Percentiles rank a stretch among this genome's conserved stretches.
These are phyloP conservation scores for Tachina lurida DNA, from an alignment of 2,888 invertebrate species.

Conservation along the genomic window DNA sequence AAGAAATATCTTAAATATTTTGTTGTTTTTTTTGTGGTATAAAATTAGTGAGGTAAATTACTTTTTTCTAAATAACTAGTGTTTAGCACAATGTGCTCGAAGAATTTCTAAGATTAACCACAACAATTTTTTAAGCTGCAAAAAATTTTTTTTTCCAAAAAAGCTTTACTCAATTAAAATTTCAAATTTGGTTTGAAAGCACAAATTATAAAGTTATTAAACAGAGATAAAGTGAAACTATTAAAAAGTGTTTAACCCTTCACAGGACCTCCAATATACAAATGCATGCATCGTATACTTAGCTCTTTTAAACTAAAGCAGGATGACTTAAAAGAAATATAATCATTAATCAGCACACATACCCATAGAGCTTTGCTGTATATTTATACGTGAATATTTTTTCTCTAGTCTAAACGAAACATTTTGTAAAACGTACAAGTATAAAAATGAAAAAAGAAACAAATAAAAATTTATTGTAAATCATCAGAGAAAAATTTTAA, in stretches of 20 bases:
- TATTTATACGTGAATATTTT: background rate
- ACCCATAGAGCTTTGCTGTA: slow-evolving; percentile 10
- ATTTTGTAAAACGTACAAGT: background rate
- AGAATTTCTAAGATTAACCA: background rate
- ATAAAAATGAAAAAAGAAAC: background rate
- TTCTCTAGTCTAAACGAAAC: slow-evolving; percentile 9
- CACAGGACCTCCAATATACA: background rate
- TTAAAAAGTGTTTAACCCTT: background rate
- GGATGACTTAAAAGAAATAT: background rate
- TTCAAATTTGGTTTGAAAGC: background rate
- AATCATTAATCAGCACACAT: slow-evolving; percentile 53
- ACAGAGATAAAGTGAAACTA: slow-evolving; percentile 25
- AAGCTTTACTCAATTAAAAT: no score
- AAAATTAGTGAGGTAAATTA: no score
- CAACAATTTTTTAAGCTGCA: background rate
- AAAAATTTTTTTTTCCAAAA: no score
- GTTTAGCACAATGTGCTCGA: no score
- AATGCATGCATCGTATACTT: background rate
- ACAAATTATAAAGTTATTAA: slow-evolving; percentile 13
- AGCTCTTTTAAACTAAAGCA: background rate
- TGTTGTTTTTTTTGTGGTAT: no score
- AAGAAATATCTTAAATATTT: no score
- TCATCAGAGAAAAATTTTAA: slow-evolving; percentile 24
- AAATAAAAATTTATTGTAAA: slow-evolving; percentile 6
- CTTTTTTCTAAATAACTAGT: no score